Base-by-base conservation (phyloP, 1,140 invertebrate species). In the Achatina immaculata region DNA sequence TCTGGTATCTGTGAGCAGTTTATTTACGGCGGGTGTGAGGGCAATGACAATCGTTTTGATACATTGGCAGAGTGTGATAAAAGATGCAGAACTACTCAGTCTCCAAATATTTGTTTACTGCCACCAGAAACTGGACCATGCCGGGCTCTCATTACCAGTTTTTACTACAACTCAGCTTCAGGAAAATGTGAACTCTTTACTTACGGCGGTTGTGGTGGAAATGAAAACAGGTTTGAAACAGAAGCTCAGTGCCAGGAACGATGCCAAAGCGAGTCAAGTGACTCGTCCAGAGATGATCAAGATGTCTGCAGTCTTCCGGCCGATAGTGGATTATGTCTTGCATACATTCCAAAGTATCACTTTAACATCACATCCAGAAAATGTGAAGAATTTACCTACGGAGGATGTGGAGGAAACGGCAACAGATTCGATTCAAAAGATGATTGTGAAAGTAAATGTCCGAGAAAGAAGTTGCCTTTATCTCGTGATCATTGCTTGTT, bases 11-110 rank as follows among this genome's bases (percentile, higher is more conserved):
- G 86, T 78, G 73, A 86, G 42, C 68, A 28, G n/a, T 87, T 86
- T 68, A 75, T 82, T 58, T 87, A 85, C 55, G 83, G 86, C 42
- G 86, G 86, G 34, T 87, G 86, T 58, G 58, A 74, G 21, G 86
- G 85, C 0, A 87, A 86, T 66, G 76, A 76, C 19, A 87, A 87
- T 45, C 86, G 85, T 62, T 87, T 86, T 73, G 55, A 66, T 28
- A 79, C 75, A 19, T 38, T 42, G 31, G 14, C 21, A 66, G 78
- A 81, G 2, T 84, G 83, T 73, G 31, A 31, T n/a, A 14, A 28
- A 0, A 51, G 40, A 7, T 81, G 80, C 48, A 6, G 24, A 55
- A 24, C 16, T 14, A 55, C 48, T 7, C 7, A 14, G 3, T 24
- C 48, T 21, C 48, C 19, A 55, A 7, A 7, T 55, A 24, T 55